Evolutionary conservation across 1,140 invertebrate genomes (phyloP).

Genomic region (Cherax destructor): DNA sequence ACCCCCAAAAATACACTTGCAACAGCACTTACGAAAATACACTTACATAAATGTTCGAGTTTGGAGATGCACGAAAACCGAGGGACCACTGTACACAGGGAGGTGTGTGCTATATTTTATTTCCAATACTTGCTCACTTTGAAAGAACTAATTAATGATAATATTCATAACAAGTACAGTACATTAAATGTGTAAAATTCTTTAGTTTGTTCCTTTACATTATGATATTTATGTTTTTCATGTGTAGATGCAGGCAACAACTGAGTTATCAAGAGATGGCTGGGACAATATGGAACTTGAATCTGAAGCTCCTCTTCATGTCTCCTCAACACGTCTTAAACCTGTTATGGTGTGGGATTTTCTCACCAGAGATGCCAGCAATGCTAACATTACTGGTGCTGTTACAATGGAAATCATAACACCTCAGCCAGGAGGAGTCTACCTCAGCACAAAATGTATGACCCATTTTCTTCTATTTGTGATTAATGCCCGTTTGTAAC

Average conservation of each 20-base stretch:
- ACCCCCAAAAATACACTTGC: too few relatives aligned
- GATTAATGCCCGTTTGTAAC: too few relatives aligned
- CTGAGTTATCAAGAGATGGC: slow-evolving; percentile 20
- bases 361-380: slow-evolving; percentile 12
- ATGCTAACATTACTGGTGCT: slow-evolving; percentile 26
- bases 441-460: slow-evolving; percentile 47
- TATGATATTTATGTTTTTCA: background rate
- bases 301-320: slow-evolving; percentile 16
- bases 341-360: slow-evolving; percentile 42
- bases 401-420: slow-evolving; percentile 30
- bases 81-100: too few relatives aligned
- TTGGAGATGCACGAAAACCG: too few relatives aligned
- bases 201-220: too few relatives aligned
- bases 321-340: slow-evolving; percentile 11
- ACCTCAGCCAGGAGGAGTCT: slow-evolving; percentile 51
- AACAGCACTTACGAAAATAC: too few relatives aligned
- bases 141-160: too few relatives aligned
- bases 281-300: slow-evolving; percentile 38
- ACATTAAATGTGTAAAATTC: too few relatives aligned
- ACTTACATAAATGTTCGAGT: too few relatives aligned
- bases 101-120: too few relatives aligned
- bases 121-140: too few relatives aligned
- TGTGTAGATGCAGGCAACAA: slow-evolving; percentile 21
- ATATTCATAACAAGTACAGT: too few relatives aligned
- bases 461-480: background rate